Percentiles rank a stretch among this genome's conserved stretches.
These are phyloP conservation scores for Borostomias antarcticus DNA, from an alignment of 2,797 vertebrate genomes.

Conservation along the genomic window DNA sequence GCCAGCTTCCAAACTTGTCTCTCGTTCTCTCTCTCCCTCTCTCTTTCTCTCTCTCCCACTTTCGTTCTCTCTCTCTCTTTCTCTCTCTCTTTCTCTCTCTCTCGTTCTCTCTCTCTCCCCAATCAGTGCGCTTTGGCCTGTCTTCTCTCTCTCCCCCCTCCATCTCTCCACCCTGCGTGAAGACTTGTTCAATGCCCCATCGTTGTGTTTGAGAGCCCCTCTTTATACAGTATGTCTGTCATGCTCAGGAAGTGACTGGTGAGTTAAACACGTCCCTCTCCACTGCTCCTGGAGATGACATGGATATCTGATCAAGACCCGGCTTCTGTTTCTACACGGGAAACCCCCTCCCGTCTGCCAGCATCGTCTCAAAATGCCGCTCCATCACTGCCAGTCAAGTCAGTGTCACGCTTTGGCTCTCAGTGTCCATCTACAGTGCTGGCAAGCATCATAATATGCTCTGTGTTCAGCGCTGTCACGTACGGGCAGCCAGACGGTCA, in stretches of 20 bases:
- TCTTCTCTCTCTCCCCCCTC: neutral
- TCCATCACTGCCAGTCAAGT: neutral
- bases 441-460: neutral
- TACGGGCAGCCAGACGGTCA: neutral
- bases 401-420: neutral
- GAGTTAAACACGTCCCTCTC: slow-evolving; percentile 21
- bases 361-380: slow-evolving; percentile 9
- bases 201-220: neutral
- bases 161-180: slow-evolving; percentile 9
- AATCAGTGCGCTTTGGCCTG: neutral
- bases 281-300: slow-evolving; percentile 29
- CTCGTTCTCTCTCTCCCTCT: neutral
- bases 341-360: slow-evolving; percentile 26
- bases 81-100: neutral
- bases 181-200: neutral
- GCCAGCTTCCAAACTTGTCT: neutral
- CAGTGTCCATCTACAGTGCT: neutral
- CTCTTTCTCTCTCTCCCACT: slow-evolving; percentile 23
- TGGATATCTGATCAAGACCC: slow-evolving; percentile 37
- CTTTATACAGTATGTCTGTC: slow-evolving; percentile 20
- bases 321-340: slow-evolving; percentile 32
- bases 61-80: neutral
- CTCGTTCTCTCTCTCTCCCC: too few species aligned
- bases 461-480: neutral
- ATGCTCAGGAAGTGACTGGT: slow-evolving; percentile 23